Evolutionary conservation across 1,140 invertebrate genomes (phyloP).

Genomic region (Alviniconcha marisindica): DNA sequence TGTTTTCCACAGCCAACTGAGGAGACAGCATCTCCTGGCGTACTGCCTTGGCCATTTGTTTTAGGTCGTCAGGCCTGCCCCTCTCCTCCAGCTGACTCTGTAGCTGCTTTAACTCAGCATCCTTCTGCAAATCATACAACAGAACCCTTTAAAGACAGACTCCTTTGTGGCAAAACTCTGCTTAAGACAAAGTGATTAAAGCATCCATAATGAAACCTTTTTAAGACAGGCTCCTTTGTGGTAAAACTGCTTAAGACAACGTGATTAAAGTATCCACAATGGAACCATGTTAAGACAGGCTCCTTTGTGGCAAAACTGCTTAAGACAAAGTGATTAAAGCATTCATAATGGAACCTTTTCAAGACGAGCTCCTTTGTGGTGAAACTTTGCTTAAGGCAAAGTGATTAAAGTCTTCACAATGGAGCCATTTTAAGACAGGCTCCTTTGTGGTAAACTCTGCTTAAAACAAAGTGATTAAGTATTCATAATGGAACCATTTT

Average conservation of each 20-base stretch:
- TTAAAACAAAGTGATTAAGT: too few relatives aligned
- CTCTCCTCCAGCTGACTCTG: conserved; percentile 19
- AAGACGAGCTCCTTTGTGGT: background rate
- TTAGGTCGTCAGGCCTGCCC: background rate
- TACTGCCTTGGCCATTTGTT: conserved; percentile 11
- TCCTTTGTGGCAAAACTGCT: too few relatives aligned
- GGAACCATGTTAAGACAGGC: background rate
- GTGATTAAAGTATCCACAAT: too few relatives aligned
- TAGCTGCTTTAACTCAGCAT: conserved; percentile 10
- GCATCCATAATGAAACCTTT: background rate
- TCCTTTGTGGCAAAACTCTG: too few relatives aligned
- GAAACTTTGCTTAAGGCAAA: too few relatives aligned
- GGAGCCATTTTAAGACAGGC: too few relatives aligned
- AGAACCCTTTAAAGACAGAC: background rate
- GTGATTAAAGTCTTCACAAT: background rate
- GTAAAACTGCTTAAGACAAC: too few relatives aligned
- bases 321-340: background rate
- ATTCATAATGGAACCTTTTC: background rate
- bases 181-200: background rate
- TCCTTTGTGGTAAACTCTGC: too few relatives aligned
- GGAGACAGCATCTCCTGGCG: conserved; percentile 31
- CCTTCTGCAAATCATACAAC: conserved; percentile 3
- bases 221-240: too few relatives aligned
- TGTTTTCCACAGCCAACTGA: conserved; percentile 24
- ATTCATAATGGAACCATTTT: background rate